These are phyloP conservation scores for Hippopotamus amphibius DNA, from an alignment of 2,113 vertebrate genomes.

Conservation along the genomic window DNA sequence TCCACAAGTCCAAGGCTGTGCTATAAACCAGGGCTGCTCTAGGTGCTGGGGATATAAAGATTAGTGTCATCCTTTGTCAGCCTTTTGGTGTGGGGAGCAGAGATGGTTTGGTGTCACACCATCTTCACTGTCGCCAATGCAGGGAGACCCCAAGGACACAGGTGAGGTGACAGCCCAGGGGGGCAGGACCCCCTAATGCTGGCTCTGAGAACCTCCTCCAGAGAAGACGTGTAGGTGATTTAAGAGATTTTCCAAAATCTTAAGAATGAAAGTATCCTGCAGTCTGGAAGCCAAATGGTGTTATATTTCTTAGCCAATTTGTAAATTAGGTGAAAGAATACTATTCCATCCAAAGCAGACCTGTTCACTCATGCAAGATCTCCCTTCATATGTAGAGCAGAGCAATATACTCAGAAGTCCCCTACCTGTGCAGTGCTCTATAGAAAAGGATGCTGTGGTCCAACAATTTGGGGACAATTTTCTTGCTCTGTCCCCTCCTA, in stretches of 20 bases:
- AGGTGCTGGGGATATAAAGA: not conserved
- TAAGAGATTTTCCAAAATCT: not conserved
- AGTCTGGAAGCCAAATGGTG: not conserved
- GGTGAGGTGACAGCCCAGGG: rapidly evolving
- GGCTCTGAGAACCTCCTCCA: not conserved
- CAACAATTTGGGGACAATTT: too few species aligned
- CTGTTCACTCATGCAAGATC: not conserved
- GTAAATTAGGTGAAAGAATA: not conserved
- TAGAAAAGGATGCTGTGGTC: not conserved
- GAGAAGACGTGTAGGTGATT: not conserved
- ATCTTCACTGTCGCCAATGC: not conserved
- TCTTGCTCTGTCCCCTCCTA: not conserved
- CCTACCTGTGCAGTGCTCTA: not conserved
- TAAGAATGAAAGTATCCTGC: not conserved
- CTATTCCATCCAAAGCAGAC: not conserved
- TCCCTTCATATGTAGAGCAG: not conserved
- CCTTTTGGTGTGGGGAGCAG: not conserved
- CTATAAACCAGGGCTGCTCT: not conserved
- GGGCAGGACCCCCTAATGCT: not conserved
- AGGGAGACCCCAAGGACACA: not conserved
- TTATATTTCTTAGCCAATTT: not conserved
- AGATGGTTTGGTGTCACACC: not conserved
- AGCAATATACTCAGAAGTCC: rapidly evolving
- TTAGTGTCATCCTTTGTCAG: not conserved
- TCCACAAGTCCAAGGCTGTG: not conserved